phyloP scores from a whole-genome alignment of 2,888 invertebrate genomes.

The Gordius sp. region DNA sequence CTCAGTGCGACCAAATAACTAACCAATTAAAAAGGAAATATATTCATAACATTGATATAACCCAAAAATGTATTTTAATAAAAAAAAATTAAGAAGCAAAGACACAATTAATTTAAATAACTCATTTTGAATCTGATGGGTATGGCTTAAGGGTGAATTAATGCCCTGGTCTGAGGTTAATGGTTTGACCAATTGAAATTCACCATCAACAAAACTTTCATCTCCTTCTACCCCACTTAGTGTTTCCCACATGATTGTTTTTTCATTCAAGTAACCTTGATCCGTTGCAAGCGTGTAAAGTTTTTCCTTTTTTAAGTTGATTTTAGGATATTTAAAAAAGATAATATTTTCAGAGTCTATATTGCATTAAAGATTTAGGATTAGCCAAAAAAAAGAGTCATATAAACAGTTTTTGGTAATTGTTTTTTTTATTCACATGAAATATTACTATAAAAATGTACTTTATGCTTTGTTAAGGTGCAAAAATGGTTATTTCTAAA shows the following conservation, averaged over 20 bases:
- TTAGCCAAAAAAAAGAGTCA: not conserved
- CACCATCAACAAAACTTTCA: slow-evolving; percentile 33
- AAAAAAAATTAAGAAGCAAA: too few species aligned
- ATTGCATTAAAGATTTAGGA: slow-evolving; percentile 14
- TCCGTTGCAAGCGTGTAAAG: slow-evolving; percentile 35
- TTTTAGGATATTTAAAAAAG: too few species aligned
- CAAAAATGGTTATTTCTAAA: slow-evolving; percentile 38
- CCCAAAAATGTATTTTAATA: too few species aligned
- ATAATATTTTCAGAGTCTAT: slow-evolving; percentile 14
- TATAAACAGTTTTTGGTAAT: not conserved
- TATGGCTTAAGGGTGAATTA: too few species aligned
- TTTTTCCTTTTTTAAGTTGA: too few species aligned
- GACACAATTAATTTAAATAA: too few species aligned
- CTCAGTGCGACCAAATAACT: slow-evolving; percentile 7
- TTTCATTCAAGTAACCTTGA: slow-evolving; percentile 34
- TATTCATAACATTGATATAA: too few species aligned
- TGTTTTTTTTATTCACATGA: not conserved
- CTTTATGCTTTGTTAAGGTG: slow-evolving; percentile 33
- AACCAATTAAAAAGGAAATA: too few species aligned
- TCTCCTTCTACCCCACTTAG: slow-evolving; percentile 34
- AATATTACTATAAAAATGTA: slow-evolving; percentile 23
- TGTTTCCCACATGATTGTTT: slow-evolving; percentile 35
- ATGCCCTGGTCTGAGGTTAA: too few species aligned
- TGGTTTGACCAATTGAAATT: too few species aligned
- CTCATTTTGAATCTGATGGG: too few species aligned